These are phyloP conservation scores for Monarcha castaneiventris DNA, from an alignment of 2,113 vertebrate species.

Conservation along the genomic window DNA sequence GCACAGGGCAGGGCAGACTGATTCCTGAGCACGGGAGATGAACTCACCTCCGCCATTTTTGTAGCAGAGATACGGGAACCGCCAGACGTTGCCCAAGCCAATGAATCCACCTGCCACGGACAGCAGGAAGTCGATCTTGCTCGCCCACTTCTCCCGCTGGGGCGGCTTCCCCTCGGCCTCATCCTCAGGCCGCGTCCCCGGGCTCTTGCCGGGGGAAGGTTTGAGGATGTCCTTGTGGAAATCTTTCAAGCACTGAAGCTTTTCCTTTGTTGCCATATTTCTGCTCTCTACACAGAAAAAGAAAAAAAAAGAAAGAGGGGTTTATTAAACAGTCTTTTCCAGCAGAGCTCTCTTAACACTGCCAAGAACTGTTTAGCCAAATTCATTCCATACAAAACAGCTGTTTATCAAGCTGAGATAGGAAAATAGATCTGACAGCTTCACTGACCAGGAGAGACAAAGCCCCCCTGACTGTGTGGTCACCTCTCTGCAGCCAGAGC, in stretches of 20 bases:
- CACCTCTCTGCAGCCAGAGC: not conserved
- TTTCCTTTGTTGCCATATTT: conserved; percentile 96
- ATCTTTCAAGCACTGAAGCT: conserved; percentile 95
- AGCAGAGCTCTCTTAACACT: not conserved
- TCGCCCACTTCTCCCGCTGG: conserved; percentile 97
- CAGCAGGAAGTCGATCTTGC: conserved; percentile 97
- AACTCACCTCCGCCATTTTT: conserved; percentile 96
- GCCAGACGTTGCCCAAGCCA: conserved; percentile 96
- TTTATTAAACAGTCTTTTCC: not conserved
- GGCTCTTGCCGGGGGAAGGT: conserved; percentile 96
- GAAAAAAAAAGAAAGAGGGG: not conserved
- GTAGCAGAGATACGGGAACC: conserved; percentile 99
- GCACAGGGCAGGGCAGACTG: accelerated
- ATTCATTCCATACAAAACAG: not conserved
- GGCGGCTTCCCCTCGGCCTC: conserved; percentile 93
- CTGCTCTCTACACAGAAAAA: not conserved
- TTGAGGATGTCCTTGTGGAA: conserved; percentile 99
- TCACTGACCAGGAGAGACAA: not conserved
- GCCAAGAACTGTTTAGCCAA: not conserved
- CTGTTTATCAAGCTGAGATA: not conserved
- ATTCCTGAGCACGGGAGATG: not conserved
- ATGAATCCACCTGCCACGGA: conserved; percentile 97
- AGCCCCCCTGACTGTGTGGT: not conserved
- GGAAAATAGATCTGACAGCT: not conserved
- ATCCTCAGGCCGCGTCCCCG: conserved; percentile 91